Conservation (phyloP, 2,113 vertebrate species). For the Camelus bactrianus region DNA sequence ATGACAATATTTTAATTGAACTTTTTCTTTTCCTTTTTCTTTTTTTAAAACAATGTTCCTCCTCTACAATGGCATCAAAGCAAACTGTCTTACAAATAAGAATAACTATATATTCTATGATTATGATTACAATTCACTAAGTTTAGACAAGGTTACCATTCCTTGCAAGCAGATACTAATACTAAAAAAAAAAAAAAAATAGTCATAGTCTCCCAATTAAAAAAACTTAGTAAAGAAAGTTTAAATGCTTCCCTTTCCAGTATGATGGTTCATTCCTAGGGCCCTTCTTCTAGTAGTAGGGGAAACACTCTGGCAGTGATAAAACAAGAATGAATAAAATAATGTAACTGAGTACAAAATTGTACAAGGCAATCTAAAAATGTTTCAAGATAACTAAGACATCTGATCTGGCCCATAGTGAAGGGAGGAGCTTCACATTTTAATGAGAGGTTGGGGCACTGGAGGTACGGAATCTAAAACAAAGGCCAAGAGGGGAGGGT, state of each 20-base stretch:
- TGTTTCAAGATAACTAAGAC: neutral
- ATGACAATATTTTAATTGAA: slow-evolving; percentile 11
- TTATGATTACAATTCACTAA: slow-evolving; percentile 4
- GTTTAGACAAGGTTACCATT: neutral
- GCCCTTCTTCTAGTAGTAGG: neutral
- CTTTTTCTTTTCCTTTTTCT: neutral
- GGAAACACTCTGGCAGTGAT: neutral
- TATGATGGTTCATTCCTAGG: neutral
- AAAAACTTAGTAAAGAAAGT: neutral
- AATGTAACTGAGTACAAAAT: neutral
- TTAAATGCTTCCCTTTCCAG: neutral
- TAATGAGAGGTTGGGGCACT: neutral
- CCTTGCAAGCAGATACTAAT: neutral
- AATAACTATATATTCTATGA: neutral
- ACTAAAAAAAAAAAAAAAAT: neutral
- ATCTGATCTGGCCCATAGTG: neutral
- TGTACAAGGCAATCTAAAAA: neutral
- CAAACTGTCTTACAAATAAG: slow-evolving; percentile 42
- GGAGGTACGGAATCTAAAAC: neutral
- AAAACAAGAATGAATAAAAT: neutral
- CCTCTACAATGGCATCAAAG: slow-evolving; percentile 4
- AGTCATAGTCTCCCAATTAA: neutral
- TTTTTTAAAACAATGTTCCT: neutral
- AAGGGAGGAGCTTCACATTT: neutral
- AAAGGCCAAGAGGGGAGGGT: too few species aligned